phyloP scores from a whole-genome alignment of 2,113 vertebrate genomes.

The Chionomys nivalis region DNA sequence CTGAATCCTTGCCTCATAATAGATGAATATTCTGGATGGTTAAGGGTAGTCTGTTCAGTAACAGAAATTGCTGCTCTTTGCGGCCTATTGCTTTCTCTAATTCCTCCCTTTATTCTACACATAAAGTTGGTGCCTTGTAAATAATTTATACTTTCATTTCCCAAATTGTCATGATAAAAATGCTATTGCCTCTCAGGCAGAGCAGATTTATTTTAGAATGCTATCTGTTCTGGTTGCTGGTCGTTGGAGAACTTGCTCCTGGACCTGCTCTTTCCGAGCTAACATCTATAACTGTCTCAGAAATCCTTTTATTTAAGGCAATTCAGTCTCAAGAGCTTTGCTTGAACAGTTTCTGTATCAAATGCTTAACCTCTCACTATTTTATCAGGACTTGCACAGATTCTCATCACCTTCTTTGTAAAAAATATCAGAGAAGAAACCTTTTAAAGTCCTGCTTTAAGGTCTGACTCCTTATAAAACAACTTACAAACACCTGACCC shows the following conservation, averaged over 20 bases:
- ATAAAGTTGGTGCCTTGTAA: background rate
- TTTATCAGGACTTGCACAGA: background rate
- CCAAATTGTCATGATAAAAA: background rate
- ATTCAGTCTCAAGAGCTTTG: background rate
- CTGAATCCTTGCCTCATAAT: background rate
- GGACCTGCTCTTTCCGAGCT: background rate
- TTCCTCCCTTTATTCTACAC: background rate
- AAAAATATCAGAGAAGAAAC: background rate
- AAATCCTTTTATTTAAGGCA: background rate
- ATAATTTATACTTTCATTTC: background rate
- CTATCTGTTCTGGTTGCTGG: background rate
- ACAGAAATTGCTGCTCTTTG: background rate
- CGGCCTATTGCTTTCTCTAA: background rate
- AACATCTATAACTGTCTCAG: background rate
- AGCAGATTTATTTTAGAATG: background rate
- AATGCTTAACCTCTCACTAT: background rate
- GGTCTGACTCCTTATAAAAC: background rate
- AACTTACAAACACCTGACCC: background rate
- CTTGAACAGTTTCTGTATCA: background rate
- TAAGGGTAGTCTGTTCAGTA: background rate
- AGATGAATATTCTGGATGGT: background rate
- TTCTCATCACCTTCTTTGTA: background rate
- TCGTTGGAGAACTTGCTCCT: background rate
- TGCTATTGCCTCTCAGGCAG: background rate
- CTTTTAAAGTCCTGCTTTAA: background rate